Evolutionary conservation across 2,797 vertebrate species (phyloP).

Genomic region (Thamnophis elegans): DNA sequence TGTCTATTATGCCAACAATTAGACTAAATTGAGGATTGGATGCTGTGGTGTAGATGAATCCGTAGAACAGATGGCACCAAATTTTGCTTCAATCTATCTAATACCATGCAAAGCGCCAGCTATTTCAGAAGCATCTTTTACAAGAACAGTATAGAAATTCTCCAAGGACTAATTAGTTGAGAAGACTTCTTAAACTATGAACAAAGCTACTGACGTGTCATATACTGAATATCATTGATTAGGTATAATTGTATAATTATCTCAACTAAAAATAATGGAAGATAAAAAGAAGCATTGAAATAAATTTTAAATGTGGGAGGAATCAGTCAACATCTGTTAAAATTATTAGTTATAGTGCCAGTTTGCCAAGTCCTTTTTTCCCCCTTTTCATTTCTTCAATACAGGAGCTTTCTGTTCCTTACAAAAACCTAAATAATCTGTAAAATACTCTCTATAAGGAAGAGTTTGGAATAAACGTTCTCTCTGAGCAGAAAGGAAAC

Average conservation of each 20-base stretch:
- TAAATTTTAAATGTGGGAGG: constrained; percentile 65
- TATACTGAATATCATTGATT: constrained; percentile 65
- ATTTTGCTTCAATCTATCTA: background rate
- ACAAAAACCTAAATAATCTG: constrained; percentile 18
- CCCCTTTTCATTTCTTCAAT: background rate
- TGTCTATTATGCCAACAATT: background rate
- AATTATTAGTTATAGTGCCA: constrained; percentile 60
- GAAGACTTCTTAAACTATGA: constrained; percentile 45
- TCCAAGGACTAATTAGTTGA: constrained; percentile 49
- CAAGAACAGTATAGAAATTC: constrained; percentile 47
- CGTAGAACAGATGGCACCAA: constrained; percentile 1
- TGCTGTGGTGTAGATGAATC: background rate
- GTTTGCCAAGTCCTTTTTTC: constrained; percentile 6
- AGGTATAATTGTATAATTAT: constrained; percentile 70
- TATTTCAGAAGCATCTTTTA: constrained; percentile 58
- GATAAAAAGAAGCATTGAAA: constrained; percentile 65
- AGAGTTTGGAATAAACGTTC: background rate
- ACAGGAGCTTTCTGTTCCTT: background rate
- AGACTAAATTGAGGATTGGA: background rate
- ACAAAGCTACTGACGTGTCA: constrained; percentile 60
- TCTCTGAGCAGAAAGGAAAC: background rate
- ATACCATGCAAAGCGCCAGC: constrained; percentile 58
- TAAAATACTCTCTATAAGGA: background rate
- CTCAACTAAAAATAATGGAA: constrained; percentile 70
- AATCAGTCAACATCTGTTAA: constrained; percentile 59